Percentiles rank a stretch among this genome's conserved stretches.
Conservation (phyloP, 2,113 vertebrate species). For the Helogale parvula region DNA sequence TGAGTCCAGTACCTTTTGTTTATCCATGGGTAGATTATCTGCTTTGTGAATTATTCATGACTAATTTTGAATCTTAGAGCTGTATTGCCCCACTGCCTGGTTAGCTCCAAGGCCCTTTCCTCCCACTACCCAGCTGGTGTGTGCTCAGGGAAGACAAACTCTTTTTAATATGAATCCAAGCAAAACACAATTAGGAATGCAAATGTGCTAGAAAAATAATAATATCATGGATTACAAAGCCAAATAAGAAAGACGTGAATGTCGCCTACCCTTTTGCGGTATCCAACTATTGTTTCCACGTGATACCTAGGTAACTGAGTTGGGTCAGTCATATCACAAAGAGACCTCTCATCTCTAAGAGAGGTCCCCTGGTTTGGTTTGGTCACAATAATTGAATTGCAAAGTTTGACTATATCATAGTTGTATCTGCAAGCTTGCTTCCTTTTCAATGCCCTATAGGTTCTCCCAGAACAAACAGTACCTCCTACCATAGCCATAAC, state of each 20-base stretch:
- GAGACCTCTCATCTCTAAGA: background rate
- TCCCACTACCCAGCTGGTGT: slow-evolving; percentile 81
- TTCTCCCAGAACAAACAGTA: background rate
- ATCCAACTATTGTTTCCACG: slow-evolving; percentile 31
- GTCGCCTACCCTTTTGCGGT: slow-evolving; percentile 53
- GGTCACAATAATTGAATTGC: background rate
- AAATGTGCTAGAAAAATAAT: slow-evolving; percentile 79
- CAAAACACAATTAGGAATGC: slow-evolving; percentile 81
- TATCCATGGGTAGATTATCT: slow-evolving; percentile 75
- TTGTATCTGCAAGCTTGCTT: background rate
- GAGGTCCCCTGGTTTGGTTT: background rate
- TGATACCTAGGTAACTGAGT: background rate
- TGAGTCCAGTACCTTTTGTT: slow-evolving; percentile 79
- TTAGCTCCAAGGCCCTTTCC: slow-evolving; percentile 75
- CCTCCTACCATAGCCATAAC: background rate
- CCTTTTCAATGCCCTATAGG: background rate
- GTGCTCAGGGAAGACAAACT: slow-evolving; percentile 75
- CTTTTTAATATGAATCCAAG: slow-evolving; percentile 78
- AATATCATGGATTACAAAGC: slow-evolving; percentile 74
- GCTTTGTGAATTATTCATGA: slow-evolving; percentile 79
- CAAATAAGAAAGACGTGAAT: slow-evolving; percentile 72
- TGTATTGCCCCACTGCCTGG: slow-evolving; percentile 73
- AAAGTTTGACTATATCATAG: background rate
- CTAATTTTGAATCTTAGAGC: slow-evolving; percentile 75
- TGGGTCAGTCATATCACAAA: background rate